phyloP scores from a whole-genome alignment of 2,797 vertebrate genomes.

The Orientallactaga sibirica region DNA sequence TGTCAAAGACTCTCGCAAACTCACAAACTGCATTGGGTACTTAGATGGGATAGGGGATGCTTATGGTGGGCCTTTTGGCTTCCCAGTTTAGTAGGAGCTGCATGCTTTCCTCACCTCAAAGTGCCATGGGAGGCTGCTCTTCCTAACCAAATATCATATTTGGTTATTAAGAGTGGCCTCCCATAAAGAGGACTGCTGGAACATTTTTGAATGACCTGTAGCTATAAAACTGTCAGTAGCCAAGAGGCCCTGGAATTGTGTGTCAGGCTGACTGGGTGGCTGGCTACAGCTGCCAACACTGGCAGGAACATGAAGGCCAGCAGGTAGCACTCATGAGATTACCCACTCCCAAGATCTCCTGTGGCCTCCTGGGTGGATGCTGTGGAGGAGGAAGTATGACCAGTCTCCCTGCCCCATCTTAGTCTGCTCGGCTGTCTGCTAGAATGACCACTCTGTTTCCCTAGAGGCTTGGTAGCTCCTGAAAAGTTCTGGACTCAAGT shows the following conservation, averaged over 20 bases:
- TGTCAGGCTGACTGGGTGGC: neutral
- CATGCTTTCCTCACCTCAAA: neutral
- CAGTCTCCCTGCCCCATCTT: neutral
- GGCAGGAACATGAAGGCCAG: neutral
- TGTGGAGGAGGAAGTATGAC: neutral
- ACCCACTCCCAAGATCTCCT: neutral
- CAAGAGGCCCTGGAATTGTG: slow-evolving; percentile 26
- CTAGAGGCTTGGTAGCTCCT: neutral
- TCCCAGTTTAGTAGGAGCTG: neutral
- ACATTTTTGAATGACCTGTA: slow-evolving; percentile 72
- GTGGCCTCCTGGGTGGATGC: neutral
- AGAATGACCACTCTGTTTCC: neutral
- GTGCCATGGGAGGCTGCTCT: neutral
- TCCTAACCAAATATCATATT: neutral
- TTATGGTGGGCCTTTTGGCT: neutral
- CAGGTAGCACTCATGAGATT: neutral
- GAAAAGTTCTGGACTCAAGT: neutral
- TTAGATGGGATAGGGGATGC: neutral
- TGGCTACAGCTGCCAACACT: fast-evolving
- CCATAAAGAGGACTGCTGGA: slow-evolving; percentile 43
- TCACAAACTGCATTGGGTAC: neutral
- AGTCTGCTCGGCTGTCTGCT: neutral
- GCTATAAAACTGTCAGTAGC: slow-evolving; percentile 72
- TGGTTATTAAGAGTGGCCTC: slow-evolving; percentile 54
- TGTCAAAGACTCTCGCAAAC: neutral